A percentile compares a stretch with the other conserved stretches of the same genome.
Evolutionary conservation across 2,113 vertebrate genomes (phyloP).

Genomic region (Brachyhypopomus gauderio): DNA sequence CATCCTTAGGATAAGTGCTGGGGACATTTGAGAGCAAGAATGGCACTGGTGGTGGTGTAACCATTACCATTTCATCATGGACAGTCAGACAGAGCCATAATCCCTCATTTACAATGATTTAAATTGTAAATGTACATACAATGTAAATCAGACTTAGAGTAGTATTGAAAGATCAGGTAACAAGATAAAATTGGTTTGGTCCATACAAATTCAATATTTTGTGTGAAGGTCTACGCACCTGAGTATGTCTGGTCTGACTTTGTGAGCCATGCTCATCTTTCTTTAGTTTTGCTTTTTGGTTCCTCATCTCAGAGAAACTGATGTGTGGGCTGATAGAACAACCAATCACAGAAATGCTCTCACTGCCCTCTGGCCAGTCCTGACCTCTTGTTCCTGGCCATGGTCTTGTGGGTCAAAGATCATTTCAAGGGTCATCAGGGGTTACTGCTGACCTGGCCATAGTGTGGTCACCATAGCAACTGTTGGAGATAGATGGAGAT

Average conservation of each 20-base stretch:
- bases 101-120: background rate
- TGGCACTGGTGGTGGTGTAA: too few species aligned
- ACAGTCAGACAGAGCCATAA: background rate
- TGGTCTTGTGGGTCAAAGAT: slow-evolving; percentile 76
- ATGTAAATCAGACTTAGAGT: too few species aligned
- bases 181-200: background rate
- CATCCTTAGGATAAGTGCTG: background rate
- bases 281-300: background rate
- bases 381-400: slow-evolving; percentile 75
- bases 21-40: background rate
- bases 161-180: background rate
- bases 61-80: background rate
- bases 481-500: slow-evolving; percentile 54
- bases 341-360: slow-evolving; percentile 75
- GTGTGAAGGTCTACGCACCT: background rate
- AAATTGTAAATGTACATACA: too few species aligned
- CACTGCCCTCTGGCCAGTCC: slow-evolving; percentile 72
- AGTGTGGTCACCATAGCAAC: slow-evolving; percentile 73
- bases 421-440: slow-evolving; percentile 67
- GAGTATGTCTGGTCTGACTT: too few species aligned
- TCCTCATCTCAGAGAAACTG: slow-evolving; percentile 32
- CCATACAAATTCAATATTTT: background rate
- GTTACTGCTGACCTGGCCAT: slow-evolving; percentile 64
- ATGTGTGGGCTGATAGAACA: slow-evolving; percentile 56
- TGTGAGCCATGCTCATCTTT: background rate